Base-by-base conservation (phyloP, 2,888 invertebrate genomes). In the Rotaria macrura region DNA sequence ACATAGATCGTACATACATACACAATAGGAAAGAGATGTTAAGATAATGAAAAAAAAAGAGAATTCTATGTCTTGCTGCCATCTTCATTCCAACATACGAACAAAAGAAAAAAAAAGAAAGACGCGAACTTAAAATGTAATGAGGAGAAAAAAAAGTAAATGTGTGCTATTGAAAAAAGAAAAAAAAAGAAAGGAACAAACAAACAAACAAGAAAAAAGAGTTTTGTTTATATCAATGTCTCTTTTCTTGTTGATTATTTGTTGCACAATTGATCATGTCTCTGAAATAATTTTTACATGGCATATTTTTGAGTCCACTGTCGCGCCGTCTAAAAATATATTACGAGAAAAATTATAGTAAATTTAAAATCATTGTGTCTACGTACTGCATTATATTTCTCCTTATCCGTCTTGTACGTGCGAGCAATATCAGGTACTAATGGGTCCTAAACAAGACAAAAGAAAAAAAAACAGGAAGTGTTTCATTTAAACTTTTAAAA, bases 231-330 rank as follows among this genome's bases (percentile, higher is more conserved):
- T 29, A 57, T 57, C n/a, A 25, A 57, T 29, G 55, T 57, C 55
- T 57, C 55, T 57, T 57, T 57, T 57, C 55, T 57, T 57, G 29
- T 29, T 57, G 55, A 57, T 57, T 57, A 29, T 57, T 57, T 57
- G 55, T 57, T 57, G 55, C 55, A 57, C 55, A 57, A n/a, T 57
- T 57, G n/a, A 57, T 57, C 55, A 57, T 57, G 55, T 57, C 55
- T 57, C n/a, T n/a, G n/a, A 57, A 57, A 14, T 55, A 25, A 2
- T 38, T 72, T 72, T 72, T 72, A 72, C 72, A 72, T 72, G 38
- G 83, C 83, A 49, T 83, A 83, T n/a, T 83, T 83, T 38, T 43
- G 43, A 38, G 83, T 83, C 83, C 83, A 83, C 49, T 83, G 49
- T n/a, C 43, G 14, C 47, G 29, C 83, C 14, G 38, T 49, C 49